A percentile compares a stretch with the other conserved stretches of the same genome.
These are phyloP conservation scores for Premnoplex brunnescens DNA, from an alignment of 2,797 vertebrate genomes.

Conservation along the genomic window DNA sequence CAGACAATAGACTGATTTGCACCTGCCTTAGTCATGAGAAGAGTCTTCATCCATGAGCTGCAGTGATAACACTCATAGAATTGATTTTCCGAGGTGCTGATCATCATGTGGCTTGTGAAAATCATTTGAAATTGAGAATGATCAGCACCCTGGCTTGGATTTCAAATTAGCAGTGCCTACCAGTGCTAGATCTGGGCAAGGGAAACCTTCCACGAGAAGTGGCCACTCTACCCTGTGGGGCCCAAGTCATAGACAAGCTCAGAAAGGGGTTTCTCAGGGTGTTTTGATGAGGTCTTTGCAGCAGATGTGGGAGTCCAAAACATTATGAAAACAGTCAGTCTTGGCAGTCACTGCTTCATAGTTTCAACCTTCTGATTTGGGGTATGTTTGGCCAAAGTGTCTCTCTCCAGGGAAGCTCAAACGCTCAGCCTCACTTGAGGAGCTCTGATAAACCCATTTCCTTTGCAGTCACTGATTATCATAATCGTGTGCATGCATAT, in stretches of 20 bases:
- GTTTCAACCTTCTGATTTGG: background rate
- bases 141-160: background rate
- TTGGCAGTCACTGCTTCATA: background rate
- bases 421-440: background rate
- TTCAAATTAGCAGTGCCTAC: background rate
- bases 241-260: background rate
- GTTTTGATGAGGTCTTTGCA: background rate
- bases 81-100: background rate
- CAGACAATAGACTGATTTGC: background rate
- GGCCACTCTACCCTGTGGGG: fast-evolving
- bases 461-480: background rate
- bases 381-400: background rate
- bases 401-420: background rate
- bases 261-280: background rate
- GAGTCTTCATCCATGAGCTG: background rate
- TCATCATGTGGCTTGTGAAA: background rate
- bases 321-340: background rate
- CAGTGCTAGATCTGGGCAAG: background rate
- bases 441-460: background rate
- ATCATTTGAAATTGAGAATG: background rate
- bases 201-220: background rate
- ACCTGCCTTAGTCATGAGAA: background rate
- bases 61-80: background rate
- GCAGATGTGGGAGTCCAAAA: background rate
- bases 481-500: background rate